Evolutionary conservation across 1,140 invertebrate genomes (phyloP), one percentile per base, ranked within the genome.

Genomic region (Brachionus koreanus): DNA sequence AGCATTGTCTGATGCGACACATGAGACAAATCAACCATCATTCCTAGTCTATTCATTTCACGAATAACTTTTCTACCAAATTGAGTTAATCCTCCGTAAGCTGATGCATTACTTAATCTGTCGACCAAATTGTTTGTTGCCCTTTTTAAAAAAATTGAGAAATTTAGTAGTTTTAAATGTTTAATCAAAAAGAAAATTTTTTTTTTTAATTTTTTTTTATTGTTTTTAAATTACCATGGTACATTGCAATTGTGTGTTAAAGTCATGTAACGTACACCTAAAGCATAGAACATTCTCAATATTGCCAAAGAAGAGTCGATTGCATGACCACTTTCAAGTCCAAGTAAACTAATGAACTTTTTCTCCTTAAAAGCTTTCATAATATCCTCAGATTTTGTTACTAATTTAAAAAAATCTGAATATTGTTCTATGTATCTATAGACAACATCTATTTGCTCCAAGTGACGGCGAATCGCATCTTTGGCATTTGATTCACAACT

Each of bases 401-500:
- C 94, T 69, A 94, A 92, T 52, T 92, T 91, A 86, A 95, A 92
- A 83, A 92, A 90, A 65, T 93, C 91, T 7, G 93, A 91, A 87
- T 95, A 95, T 85, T 93, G 92, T 81, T 92, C 91, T 37, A 94
- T 92, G 35, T 95, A 91, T 84, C 93, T 90, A 86, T 93, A 92
- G 84, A 95, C 95, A 74, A 94, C 90, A 87, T 95, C 94, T 84
- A 95, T 92, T 88, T 95, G 94, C 84, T 95, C 94, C 85, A 95
- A 89, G 9, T 93, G 93, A 84, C 93, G 88, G 85, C 94, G 93
- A 39, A 95, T 93, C 4, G 93, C 93, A 86, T 95, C 94, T 85
- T 93, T 91, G 86, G 93, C 92, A 86, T 94, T 93, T 13, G 93
- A 91, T 76, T 92, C 91, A 87, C 94, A 95, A 6, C 92, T 92